Conservation (phyloP, 2,888 invertebrate species). For the Andrena chrysosceles region DNA sequence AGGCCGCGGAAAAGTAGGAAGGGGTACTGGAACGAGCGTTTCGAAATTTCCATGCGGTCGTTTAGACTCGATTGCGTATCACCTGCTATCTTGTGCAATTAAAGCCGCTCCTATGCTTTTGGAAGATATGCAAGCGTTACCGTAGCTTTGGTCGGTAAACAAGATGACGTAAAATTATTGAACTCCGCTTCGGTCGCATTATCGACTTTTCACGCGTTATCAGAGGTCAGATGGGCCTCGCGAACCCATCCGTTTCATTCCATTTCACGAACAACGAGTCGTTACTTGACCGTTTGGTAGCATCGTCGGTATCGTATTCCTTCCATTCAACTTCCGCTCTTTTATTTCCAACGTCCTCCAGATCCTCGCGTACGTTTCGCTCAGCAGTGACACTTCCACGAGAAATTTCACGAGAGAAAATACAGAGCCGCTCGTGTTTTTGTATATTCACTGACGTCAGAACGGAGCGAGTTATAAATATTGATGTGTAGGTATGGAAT, state of each 20-base stretch:
- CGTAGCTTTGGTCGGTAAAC: constrained; percentile 22
- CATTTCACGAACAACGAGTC: too few species aligned
- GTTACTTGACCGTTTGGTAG: background rate
- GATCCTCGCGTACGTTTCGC: too few species aligned
- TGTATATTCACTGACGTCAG: background rate
- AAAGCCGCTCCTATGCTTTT: background rate
- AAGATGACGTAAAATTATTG: constrained; percentile 39
- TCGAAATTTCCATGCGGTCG: background rate
- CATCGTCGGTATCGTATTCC: too few species aligned
- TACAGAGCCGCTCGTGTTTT: constrained; percentile 1
- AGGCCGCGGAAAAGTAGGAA: too few species aligned
- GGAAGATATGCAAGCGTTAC: constrained; percentile 6
- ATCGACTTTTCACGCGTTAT: constrained; percentile 7
- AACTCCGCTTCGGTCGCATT: background rate
- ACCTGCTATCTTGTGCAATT: background rate
- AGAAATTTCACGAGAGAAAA: background rate
- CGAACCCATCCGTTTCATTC: background rate
- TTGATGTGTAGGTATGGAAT: constrained; percentile 18
- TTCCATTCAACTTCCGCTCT: too few species aligned
- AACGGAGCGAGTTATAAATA: constrained; percentile 21
- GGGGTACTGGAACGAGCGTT: background rate
- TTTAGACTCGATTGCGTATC: background rate
- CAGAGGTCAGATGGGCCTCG: constrained; percentile 14
- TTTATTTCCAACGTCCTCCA: too few species aligned
- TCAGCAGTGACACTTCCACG: too few species aligned